A percentile compares a stretch with the other conserved stretches of the same genome.
phyloP scores from a whole-genome alignment of 2,797 vertebrate genomes.

The Aplochiton taeniatus region DNA sequence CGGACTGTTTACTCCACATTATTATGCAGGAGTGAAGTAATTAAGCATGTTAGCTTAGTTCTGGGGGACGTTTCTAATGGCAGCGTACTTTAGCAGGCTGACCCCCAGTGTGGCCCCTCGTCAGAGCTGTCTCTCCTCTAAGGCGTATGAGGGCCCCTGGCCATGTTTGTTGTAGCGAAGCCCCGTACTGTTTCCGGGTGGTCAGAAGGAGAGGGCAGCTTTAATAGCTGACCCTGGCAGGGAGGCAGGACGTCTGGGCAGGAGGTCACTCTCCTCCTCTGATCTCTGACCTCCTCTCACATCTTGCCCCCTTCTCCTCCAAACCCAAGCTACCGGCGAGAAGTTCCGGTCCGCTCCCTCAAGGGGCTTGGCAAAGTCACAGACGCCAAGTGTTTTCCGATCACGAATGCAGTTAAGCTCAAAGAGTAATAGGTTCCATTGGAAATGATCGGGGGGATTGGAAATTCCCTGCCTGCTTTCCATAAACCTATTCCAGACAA shows the following conservation, averaged over 20 bases:
- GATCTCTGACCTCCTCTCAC: slow-evolving; percentile 53
- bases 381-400: slow-evolving; percentile 50
- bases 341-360: slow-evolving; percentile 34
- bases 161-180: no score
- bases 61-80: slow-evolving; percentile 54
- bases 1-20: slow-evolving; percentile 51
- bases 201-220: slow-evolving; percentile 68
- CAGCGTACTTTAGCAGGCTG: slow-evolving; percentile 54
- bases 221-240: slow-evolving; percentile 75
- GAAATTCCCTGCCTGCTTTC: slow-evolving; percentile 52
- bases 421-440: slow-evolving; percentile 54
- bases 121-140: slow-evolving; percentile 61
- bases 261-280: slow-evolving; percentile 62
- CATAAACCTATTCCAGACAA: slow-evolving; percentile 65
- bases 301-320: slow-evolving; percentile 39
- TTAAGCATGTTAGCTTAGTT: slow-evolving; percentile 52
- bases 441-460: slow-evolving; percentile 48
- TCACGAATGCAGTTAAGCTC: slow-evolving; percentile 35
- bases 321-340: slow-evolving; percentile 36
- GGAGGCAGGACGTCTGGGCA: slow-evolving; percentile 72
- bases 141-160: slow-evolving; percentile 6
- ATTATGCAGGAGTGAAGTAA: slow-evolving; percentile 66
- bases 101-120: slow-evolving; percentile 60
- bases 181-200: slow-evolving; percentile 14
- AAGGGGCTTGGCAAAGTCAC: slow-evolving; percentile 61